Evolutionary conservation across 2,113 vertebrate species (phyloP), one percentile per base, ranked within the genome.

Genomic region (Tichodroma muraria): DNA sequence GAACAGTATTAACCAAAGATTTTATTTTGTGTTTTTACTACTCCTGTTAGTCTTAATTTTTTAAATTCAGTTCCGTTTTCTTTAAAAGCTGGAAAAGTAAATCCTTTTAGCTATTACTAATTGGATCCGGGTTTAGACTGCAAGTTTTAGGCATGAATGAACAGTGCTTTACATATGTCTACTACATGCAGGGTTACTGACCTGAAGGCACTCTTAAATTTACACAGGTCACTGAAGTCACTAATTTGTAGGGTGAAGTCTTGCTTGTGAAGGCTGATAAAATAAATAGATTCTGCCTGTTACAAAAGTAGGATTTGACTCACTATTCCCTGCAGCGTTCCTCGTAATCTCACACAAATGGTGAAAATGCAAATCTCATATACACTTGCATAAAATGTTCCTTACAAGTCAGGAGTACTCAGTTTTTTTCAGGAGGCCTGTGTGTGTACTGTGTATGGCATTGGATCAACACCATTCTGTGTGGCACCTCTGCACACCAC

Each of bases 131-230:
- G 84, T 89, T 87, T 88, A 84, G 91, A 68, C 70, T 93, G 65
- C 53, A 92, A 73, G 69, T 89, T 96, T 93, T 84, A 96, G 80
- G 92, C 95, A 95, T 93, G 91, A 93, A 61, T 93, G 76, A 87
- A 40, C 77, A 82, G 86, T 61, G 33, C 23, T 91, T 94, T 91
- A 88, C 72, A 78, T 92, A 95, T 76, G 93, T 89, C 77, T 95
- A 21, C 56, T 81, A 69, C 53, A 92, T 64, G 65, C 68, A 89
- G 69, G 83, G 71, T 89, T 87, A 76, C 64, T 95, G 94, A 95
- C 94, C 93, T 94, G 83, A 94, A 89, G 93, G 93, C 91, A 85
- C 60, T 92, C 77, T 94, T 94, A 91, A 88, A 94, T 92, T 95
- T 95, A 53, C 31, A 79, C 89, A 94, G 91, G 95, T 94, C 79